Conservation (phyloP, 2,888 invertebrate genomes). For the Calameuta pallipes region DNA sequence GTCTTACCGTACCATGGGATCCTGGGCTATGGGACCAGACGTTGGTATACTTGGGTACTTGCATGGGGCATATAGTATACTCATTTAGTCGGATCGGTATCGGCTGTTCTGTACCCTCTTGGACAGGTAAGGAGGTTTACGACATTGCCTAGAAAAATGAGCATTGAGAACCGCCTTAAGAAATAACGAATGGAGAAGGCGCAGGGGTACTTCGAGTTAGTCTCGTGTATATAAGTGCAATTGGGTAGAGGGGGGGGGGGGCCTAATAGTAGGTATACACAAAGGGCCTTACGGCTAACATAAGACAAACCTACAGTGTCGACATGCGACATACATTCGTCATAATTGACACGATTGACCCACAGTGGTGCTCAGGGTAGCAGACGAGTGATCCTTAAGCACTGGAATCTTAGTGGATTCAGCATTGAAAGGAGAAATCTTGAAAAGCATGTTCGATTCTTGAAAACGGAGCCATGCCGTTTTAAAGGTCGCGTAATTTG, state of each 20-base stretch:
- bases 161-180: neutral
- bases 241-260: conserved; percentile 64
- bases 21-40: neutral
- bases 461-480: neutral
- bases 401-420: neutral
- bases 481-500: neutral
- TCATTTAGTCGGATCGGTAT: neutral
- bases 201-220: neutral
- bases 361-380: conserved; percentile 48
- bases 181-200: neutral
- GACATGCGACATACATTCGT: conserved; percentile 41
- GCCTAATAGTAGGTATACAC: conserved; percentile 58
- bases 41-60: neutral
- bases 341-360: conserved; percentile 62
- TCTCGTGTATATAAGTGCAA: neutral
- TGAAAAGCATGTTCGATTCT: neutral
- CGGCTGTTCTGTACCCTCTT: neutral
- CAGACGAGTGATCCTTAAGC: neutral
- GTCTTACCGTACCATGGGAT: neutral
- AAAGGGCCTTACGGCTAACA: neutral
- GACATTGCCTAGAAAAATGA: neutral
- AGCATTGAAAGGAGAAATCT: neutral
- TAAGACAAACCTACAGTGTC: conserved; percentile 7
- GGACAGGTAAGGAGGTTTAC: neutral
- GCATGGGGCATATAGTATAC: neutral